Percentiles rank a stretch among this genome's conserved stretches.
Evolutionary conservation across 64 coral and sea anemone genomes (phyloP).

Genomic region (Stichodactyla helianthus): DNA sequence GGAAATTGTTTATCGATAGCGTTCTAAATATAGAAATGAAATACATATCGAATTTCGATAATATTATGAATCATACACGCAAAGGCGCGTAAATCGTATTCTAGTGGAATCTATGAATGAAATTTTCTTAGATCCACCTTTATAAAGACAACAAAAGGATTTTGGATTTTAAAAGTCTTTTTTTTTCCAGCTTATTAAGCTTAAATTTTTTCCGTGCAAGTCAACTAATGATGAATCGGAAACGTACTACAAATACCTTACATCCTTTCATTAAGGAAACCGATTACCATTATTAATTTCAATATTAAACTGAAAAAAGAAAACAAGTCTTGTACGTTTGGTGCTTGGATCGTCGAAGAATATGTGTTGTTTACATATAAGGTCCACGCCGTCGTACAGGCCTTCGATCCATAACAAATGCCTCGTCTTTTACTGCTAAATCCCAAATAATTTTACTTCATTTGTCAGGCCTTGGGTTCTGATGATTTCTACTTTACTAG

Average conservation of each 20-base stretch:
- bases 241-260: background rate
- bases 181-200: background rate
- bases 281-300: too few relatives aligned
- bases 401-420: background rate
- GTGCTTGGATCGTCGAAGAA: too few relatives aligned
- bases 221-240: background rate
- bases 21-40: background rate
- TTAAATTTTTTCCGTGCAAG: background rate
- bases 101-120: background rate
- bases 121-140: background rate
- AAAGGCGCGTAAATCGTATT: background rate
- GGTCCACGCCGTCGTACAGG: background rate
- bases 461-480: background rate
- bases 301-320: too few relatives aligned
- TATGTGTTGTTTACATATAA: background rate
- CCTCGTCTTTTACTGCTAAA: background rate
- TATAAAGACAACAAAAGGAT: background rate
- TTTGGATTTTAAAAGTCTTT: background rate
- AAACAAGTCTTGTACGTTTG: too few relatives aligned
- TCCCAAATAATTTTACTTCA: background rate
- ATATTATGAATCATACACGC: background rate
- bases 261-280: background rate
- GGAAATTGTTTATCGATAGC: background rate
- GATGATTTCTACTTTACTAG: background rate
- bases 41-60: conserved; percentile 1